phyloP scores from a whole-genome alignment of 1,140 invertebrate genomes.

The Argopecten irradians region DNA sequence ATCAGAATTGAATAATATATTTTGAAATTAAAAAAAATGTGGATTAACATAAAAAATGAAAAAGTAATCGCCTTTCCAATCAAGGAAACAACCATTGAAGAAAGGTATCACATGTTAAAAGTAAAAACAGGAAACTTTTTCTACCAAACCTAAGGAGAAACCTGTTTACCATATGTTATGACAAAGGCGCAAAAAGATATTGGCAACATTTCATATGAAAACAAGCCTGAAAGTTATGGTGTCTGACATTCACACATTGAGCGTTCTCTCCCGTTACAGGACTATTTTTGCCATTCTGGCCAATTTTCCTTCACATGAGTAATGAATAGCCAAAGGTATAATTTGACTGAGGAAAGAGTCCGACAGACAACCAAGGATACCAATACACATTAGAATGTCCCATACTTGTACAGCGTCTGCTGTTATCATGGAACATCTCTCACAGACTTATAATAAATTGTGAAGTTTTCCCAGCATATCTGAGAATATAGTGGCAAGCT shows the following conservation, averaged over 20 bases:
- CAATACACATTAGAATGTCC: neutral
- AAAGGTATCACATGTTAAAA: too few relatives aligned
- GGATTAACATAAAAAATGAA: neutral
- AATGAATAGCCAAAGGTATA: neutral
- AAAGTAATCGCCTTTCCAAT: neutral
- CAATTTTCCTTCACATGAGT: neutral
- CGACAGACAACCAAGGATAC: neutral
- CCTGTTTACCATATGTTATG: too few relatives aligned
- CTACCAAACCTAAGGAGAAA: too few relatives aligned
- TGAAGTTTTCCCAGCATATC: slow-evolving; percentile 7
- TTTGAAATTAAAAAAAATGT: too few relatives aligned
- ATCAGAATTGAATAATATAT: too few relatives aligned
- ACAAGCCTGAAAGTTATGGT: neutral
- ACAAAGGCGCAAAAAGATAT: neutral
- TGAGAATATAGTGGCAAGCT: neutral
- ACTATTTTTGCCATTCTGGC: neutral
- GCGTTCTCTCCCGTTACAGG: neutral
- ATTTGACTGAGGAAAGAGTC: neutral
- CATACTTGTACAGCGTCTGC: neutral
- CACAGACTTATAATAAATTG: neutral
- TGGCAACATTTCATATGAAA: neutral
- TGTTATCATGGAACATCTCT: neutral
- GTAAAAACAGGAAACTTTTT: too few relatives aligned
- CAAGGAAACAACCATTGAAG: too few relatives aligned
- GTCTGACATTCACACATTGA: neutral